Percentiles rank a stretch among this genome's conserved stretches.
Conservation (phyloP, 2,888 invertebrate species). For the Synanthedon tipuliformis region DNA sequence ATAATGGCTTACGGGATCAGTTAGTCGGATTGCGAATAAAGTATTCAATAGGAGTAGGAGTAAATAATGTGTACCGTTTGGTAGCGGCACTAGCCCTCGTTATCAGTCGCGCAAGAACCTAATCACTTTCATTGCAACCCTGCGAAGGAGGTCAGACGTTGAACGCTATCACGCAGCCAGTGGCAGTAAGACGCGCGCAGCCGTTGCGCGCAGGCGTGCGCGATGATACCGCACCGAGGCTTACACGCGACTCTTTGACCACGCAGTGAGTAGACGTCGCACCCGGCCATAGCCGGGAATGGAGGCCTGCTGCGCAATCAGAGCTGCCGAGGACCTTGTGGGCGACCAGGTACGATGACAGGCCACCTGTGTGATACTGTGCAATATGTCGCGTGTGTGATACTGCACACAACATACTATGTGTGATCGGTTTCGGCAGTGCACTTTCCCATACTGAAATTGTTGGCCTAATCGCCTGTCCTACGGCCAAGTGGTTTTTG, state of each 20-base stretch:
- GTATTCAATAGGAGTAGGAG: neutral
- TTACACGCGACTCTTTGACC: conserved; percentile 5
- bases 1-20: neutral
- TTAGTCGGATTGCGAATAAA: neutral
- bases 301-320: conserved; percentile 62
- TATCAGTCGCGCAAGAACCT: conserved; percentile 59
- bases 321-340: conserved; percentile 61
- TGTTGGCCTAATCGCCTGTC: neutral
- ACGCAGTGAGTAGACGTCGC: conserved; percentile 12
- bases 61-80: conserved; percentile 2
- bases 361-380: neutral
- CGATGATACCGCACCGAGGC: conserved; percentile 6
- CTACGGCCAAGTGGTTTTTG: neutral
- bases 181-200: conserved; percentile 41
- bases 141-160: conserved; percentile 45
- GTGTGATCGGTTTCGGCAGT: neutral
- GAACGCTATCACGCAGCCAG: conserved; percentile 43
- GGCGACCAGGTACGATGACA: conserved; percentile 57
- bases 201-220: conserved; percentile 34
- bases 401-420: neutral
- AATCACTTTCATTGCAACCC: conserved; percentile 66
- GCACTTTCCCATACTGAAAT: neutral
- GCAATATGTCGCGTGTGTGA: neutral
- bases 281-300: conserved; percentile 56
- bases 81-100: conserved; percentile 36